A percentile compares a stretch with the other conserved stretches of the same genome.
These are phyloP conservation scores for Tapirus indicus DNA, from an alignment of 2,797 vertebrate genomes.

Conservation along the genomic window DNA sequence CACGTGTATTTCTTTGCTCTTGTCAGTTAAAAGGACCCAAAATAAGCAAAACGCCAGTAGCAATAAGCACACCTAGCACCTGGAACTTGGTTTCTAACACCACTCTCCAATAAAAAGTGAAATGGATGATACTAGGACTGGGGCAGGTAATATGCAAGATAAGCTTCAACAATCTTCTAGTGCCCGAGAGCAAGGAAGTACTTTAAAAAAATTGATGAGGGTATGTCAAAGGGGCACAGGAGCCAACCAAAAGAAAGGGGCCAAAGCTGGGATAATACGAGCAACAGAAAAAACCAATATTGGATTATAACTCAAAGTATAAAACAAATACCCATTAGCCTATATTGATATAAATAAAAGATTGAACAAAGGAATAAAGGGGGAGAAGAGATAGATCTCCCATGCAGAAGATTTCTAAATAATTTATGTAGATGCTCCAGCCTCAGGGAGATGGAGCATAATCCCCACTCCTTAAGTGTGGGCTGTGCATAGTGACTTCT, in stretches of 20 bases:
- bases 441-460: not conserved
- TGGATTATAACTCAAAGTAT: not conserved
- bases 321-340: not conserved
- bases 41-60: not conserved
- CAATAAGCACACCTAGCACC: not conserved
- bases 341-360: not conserved
- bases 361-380: not conserved
- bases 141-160: not conserved
- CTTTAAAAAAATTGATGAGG: not conserved
- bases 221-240: not conserved
- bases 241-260: not conserved
- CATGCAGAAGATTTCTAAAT: not conserved
- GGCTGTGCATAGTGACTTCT: not conserved
- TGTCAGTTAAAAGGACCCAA: not conserved
- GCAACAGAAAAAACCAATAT: not conserved
- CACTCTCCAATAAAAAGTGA: not conserved
- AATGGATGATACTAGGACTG: not conserved
- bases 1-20: not conserved
- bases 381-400: not conserved
- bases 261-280: not conserved
- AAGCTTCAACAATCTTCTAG: not conserved
- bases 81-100: not conserved
- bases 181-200: not conserved
- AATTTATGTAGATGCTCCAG: not conserved
- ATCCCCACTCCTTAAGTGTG: not conserved